These are phyloP conservation scores for Meloidogyne floridensis DNA, from an alignment of 1,140 invertebrate species.

Conservation along the genomic window DNA sequence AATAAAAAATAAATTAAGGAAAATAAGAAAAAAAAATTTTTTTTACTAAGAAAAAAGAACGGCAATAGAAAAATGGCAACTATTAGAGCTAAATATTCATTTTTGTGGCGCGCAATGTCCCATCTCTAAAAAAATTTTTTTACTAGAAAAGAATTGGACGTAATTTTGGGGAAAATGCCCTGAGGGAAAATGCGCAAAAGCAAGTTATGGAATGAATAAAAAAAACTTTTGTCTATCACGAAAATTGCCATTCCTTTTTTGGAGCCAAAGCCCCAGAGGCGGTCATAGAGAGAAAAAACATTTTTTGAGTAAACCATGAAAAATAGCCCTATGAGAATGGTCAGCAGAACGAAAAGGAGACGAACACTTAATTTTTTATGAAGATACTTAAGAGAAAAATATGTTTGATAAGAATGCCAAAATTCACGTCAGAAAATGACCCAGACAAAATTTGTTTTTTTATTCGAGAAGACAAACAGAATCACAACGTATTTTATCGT, in stretches of 20 bases:
- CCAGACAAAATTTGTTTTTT: too few relatives aligned
- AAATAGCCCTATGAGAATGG: too few relatives aligned
- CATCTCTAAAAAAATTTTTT: constrained; percentile 7
- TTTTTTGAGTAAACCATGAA: too few relatives aligned
- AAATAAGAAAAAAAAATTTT: constrained; percentile 3
- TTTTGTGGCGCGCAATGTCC: constrained; percentile 20
- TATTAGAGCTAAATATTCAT: neutral
- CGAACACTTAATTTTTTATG: too few relatives aligned
- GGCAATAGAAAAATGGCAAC: constrained; percentile 1
- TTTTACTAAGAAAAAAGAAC: constrained; percentile 10
- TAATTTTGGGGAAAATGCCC: constrained; percentile 14
- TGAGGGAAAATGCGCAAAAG: constrained; percentile 25
- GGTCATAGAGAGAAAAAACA: neutral
- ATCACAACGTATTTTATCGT: too few relatives aligned
- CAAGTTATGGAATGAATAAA: neutral
- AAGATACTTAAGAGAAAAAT: too few relatives aligned
- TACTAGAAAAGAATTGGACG: constrained; percentile 16
- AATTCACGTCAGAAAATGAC: too few relatives aligned
- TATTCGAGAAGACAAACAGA: too few relatives aligned
- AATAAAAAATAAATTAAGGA: neutral
- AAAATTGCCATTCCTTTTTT: neutral
- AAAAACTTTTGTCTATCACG: neutral
- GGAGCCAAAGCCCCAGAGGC: neutral
- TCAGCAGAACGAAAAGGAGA: too few relatives aligned
- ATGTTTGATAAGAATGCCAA: too few relatives aligned